Percentiles rank a stretch among this genome's conserved stretches.
phyloP scores from a whole-genome alignment of 2,797 vertebrate species.

The Tangara arthus region DNA sequence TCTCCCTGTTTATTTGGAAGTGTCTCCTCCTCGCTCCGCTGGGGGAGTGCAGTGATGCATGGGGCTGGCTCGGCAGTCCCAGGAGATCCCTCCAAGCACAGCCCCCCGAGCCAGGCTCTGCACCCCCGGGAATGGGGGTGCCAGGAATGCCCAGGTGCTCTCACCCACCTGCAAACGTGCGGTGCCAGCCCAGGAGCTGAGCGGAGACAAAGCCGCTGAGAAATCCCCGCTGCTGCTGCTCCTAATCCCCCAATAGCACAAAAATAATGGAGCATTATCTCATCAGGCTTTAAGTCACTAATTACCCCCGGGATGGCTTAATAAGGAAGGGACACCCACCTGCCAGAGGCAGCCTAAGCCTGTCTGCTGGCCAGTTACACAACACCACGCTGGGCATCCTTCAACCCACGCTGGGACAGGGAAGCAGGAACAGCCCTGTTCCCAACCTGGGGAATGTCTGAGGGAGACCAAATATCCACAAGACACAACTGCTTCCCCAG shows the following conservation, averaged over 20 bases:
- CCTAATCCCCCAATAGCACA: slow-evolving; percentile 56
- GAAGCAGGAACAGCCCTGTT: background rate
- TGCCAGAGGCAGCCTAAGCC: background rate
- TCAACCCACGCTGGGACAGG: background rate
- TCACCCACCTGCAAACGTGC: background rate
- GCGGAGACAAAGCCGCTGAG: slow-evolving; percentile 31
- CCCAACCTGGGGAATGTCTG: background rate
- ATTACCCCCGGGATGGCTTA: slow-evolving; percentile 30
- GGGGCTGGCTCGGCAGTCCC: background rate
- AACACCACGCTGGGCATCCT: background rate
- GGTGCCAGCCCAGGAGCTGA: background rate
- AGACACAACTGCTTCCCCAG: background rate
- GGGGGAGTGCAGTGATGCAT: background rate
- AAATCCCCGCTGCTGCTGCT: slow-evolving; percentile 53
- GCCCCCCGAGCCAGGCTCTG: background rate
- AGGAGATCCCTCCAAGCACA: background rate
- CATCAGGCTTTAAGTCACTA: slow-evolving; percentile 31
- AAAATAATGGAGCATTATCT: slow-evolving; percentile 56
- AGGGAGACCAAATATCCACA: background rate
- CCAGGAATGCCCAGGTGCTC: background rate
- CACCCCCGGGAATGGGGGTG: background rate
- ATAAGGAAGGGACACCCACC: slow-evolving; percentile 42
- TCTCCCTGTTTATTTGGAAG: slow-evolving; percentile 14
- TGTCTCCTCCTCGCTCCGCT: slow-evolving; percentile 2
- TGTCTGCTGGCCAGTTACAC: background rate